A percentile compares a stretch with the other conserved stretches of the same genome.
Conservation (phyloP, 2,888 invertebrate genomes). For the Calephelis perditalis region DNA sequence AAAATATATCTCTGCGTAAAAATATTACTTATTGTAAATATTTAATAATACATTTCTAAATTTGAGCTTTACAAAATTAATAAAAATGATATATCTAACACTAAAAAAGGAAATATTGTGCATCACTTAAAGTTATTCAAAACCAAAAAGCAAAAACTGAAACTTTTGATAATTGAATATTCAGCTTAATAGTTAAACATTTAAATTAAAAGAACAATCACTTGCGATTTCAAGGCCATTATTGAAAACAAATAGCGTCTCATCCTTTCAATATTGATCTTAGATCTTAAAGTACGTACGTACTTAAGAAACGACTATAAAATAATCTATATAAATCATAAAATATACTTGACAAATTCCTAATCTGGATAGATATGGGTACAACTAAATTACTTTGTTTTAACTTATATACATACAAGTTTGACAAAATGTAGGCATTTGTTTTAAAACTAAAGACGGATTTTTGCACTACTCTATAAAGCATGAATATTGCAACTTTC, state of each 20-base stretch:
- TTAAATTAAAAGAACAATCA: neutral
- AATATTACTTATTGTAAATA: neutral
- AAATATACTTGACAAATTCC: too few relatives aligned
- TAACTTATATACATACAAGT: too few relatives aligned
- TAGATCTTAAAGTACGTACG: conserved; percentile 1
- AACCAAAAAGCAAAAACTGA: neutral
- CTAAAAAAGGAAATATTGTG: conserved; percentile 1
- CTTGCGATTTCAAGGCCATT: conserved; percentile 1
- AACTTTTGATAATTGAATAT: neutral
- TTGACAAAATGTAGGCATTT: too few relatives aligned
- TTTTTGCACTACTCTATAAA: conserved; percentile 13
- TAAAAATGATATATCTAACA: conserved; percentile 1
- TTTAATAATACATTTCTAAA: neutral
- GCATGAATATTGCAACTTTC: conserved; percentile 19
- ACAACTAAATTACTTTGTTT: too few relatives aligned
- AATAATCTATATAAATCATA: too few relatives aligned
- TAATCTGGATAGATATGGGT: too few relatives aligned
- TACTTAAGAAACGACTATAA: neutral
- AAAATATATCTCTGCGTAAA: conserved; percentile 1
- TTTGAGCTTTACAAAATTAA: conserved; percentile 14
- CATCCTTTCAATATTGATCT: neutral
- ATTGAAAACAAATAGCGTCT: neutral
- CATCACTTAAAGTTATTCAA: neutral
- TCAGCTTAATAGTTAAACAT: neutral
- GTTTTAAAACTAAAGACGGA: neutral